phyloP scores from a whole-genome alignment of 2,113 vertebrate genomes.

The Aix galericulata region DNA sequence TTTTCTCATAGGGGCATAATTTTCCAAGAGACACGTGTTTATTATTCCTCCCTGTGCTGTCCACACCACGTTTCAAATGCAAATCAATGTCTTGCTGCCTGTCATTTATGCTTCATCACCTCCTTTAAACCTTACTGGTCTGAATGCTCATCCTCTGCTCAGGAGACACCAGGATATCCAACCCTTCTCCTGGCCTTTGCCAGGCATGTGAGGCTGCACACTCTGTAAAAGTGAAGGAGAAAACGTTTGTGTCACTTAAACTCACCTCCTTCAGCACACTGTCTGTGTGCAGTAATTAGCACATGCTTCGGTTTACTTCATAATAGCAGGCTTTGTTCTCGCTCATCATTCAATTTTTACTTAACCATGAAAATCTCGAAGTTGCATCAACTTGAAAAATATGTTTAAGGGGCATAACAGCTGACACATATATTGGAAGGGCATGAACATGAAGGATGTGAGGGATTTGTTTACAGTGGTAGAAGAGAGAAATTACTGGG shows the following conservation, averaged over 20 bases:
- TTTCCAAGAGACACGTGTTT: background rate
- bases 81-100: background rate
- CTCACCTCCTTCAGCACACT: background rate
- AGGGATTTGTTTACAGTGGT: background rate
- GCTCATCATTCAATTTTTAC: background rate
- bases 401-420: background rate
- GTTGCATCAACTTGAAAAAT: background rate
- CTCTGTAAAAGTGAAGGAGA: background rate
- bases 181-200: fast-evolving
- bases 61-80: background rate
- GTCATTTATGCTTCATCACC: background rate
- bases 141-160: background rate
- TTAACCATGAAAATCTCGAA: slow-evolving; percentile 1
- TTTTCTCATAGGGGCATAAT: background rate
- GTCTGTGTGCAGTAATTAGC: slow-evolving; percentile 25
- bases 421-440: background rate
- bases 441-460: background rate
- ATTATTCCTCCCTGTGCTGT: background rate
- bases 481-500: background rate
- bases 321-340: slow-evolving; percentile 4
- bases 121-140: background rate
- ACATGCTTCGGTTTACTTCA: background rate
- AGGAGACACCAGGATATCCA: background rate
- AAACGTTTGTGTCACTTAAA: background rate
- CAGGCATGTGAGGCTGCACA: fast-evolving